These are phyloP conservation scores for Acinonyx jubatus DNA, from an alignment of 2,113 vertebrate genomes.

Conservation along the genomic window DNA sequence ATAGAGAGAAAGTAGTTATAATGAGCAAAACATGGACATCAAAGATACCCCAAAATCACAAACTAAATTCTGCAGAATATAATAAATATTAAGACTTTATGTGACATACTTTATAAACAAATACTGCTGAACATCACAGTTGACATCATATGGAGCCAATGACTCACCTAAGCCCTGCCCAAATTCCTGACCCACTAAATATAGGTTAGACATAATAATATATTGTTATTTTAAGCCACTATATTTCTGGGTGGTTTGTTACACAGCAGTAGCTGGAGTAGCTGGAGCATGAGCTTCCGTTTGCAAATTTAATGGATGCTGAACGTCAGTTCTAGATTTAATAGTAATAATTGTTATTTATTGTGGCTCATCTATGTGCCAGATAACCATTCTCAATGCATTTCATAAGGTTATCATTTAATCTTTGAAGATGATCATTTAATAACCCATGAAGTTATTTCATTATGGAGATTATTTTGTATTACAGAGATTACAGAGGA, in stretches of 20 bases:
- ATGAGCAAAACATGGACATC: background rate
- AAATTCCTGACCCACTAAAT: background rate
- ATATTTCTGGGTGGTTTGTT: background rate
- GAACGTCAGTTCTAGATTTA: slow-evolving; percentile 43
- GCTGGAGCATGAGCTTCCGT: background rate
- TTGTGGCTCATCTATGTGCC: background rate
- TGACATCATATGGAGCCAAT: background rate
- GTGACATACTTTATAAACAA: background rate
- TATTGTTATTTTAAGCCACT: background rate
- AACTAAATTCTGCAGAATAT: background rate
- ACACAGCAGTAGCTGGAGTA: too few species aligned
- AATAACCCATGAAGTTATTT: slow-evolving; percentile 27
- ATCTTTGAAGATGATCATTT: background rate
- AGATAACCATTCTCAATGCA: slow-evolving; percentile 30
- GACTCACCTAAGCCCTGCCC: background rate
- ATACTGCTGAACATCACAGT: background rate
- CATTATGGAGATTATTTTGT: slow-evolving; percentile 35
- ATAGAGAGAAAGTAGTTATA: background rate
- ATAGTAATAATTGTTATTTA: slow-evolving; percentile 19
- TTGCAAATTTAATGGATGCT: background rate
- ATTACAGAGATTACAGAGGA: background rate
- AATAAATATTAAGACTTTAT: background rate
- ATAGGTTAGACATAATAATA: background rate
- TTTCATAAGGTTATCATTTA: slow-evolving; percentile 15
- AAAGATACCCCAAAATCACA: background rate